Conservation (phyloP, 2,113 vertebrate species). For the Bostrychus sinensis region DNA sequence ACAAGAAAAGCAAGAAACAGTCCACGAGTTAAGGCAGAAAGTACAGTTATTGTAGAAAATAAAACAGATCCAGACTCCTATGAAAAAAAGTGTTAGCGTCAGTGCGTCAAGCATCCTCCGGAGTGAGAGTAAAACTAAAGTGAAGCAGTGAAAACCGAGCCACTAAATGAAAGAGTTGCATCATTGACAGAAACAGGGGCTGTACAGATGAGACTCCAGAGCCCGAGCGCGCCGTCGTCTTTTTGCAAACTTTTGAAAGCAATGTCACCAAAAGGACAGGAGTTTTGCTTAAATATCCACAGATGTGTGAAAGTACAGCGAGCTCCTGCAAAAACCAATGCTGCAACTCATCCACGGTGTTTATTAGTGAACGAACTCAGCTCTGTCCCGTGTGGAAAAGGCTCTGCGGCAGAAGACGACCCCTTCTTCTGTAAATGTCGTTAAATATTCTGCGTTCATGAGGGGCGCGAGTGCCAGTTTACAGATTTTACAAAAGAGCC, state of each 20-base stretch:
- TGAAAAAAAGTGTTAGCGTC: slow-evolving; percentile 55
- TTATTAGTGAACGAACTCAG: slow-evolving; percentile 62
- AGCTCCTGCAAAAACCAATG: slow-evolving; percentile 28
- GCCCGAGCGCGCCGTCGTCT: slow-evolving; percentile 49
- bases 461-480: no score
- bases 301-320: slow-evolving; percentile 18
- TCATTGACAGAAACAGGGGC: slow-evolving; percentile 58
- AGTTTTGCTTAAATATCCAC: slow-evolving; percentile 32
- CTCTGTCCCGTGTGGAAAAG: slow-evolving; percentile 67
- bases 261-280: slow-evolving; percentile 29
- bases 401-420: slow-evolving; percentile 6
- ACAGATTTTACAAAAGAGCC: no score
- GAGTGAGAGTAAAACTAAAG: slow-evolving; percentile 65
- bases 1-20: slow-evolving; percentile 17
- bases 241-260: slow-evolving; percentile 56
- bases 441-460: neutral
- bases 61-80: slow-evolving; percentile 42
- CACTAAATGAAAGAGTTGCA: slow-evolving; percentile 74
- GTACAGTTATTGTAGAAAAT: slow-evolving; percentile 34
- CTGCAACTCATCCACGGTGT: slow-evolving; percentile 63
- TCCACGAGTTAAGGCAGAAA: slow-evolving; percentile 31
- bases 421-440: neutral
- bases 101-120: slow-evolving; percentile 58
- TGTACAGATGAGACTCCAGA: slow-evolving; percentile 33
- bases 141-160: slow-evolving; percentile 61